Conservation (phyloP, 2,113 vertebrate species). For the Myotis lucifugus region DNA sequence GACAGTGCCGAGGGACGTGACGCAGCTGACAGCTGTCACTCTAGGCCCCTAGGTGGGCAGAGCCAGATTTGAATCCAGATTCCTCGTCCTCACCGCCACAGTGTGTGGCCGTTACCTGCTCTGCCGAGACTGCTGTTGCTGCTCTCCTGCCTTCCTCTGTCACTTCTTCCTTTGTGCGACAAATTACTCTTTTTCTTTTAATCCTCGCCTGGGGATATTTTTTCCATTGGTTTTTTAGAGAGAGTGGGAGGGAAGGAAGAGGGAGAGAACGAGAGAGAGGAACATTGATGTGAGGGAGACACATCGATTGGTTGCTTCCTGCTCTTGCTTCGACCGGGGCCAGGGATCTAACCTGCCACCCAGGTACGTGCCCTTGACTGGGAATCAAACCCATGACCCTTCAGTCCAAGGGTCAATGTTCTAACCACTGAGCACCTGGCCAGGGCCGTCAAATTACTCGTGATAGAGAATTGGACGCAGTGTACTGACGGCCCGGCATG, state of each 20-base stretch:
- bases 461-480: background rate
- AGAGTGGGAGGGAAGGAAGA: too few relatives aligned
- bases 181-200: background rate
- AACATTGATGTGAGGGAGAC: too few relatives aligned
- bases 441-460: background rate
- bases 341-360: too few relatives aligned
- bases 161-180: background rate
- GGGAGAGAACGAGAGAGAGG: too few relatives aligned
- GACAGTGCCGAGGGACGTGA: background rate
- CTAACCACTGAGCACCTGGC: too few relatives aligned
- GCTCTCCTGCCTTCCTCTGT: background rate
- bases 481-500: rapidly evolving
- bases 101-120: rapidly evolving
- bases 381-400: too few relatives aligned
- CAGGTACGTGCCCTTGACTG: too few relatives aligned
- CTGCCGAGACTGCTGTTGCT: rapidly evolving
- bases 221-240: too few relatives aligned
- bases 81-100: background rate
- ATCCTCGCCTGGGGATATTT: background rate
- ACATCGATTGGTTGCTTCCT: too few relatives aligned
- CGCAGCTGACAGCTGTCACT: background rate
- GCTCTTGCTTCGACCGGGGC: too few relatives aligned
- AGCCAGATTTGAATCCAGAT: background rate
- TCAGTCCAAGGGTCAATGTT: too few relatives aligned
- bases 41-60: background rate